phyloP scores from a whole-genome alignment of 2,888 invertebrate genomes.

The Cephus spinipes region DNA sequence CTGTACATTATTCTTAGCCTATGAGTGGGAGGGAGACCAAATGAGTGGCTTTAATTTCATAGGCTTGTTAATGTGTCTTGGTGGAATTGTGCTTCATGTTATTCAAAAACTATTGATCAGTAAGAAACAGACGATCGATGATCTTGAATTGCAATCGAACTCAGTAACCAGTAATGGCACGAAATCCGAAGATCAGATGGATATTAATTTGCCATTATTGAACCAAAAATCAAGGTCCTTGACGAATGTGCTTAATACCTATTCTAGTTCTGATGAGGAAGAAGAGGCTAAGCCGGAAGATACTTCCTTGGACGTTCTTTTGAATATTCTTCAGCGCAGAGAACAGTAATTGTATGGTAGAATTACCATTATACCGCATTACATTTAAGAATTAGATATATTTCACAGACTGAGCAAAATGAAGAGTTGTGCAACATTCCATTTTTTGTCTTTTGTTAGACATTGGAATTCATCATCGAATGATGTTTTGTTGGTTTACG shows the following conservation, averaged over 20 bases:
- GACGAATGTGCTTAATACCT: conserved; percentile 60
- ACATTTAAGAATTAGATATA: not conserved
- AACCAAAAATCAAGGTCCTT: conserved; percentile 61
- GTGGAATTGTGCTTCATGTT: conserved; percentile 89
- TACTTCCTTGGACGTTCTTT: conserved; percentile 68
- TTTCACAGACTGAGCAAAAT: not conserved
- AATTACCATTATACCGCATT: not conserved
- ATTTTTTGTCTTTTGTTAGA: not conserved
- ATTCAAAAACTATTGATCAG: conserved; percentile 73
- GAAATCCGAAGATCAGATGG: conserved; percentile 50
- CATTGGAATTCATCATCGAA: not conserved
- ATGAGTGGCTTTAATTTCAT: conserved; percentile 85
- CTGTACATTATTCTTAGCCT: conserved; percentile 89
- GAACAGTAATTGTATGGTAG: conserved; percentile 39
- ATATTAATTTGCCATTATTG: conserved; percentile 58
- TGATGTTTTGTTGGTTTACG: not conserved
- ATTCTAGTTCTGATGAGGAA: conserved; percentile 62
- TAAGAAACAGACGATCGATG: conserved; percentile 47
- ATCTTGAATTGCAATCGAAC: conserved; percentile 57
- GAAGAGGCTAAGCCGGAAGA: conserved; percentile 59
- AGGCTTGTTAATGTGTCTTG: conserved; percentile 88
- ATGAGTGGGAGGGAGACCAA: conserved; percentile 87
- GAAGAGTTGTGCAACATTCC: not conserved
- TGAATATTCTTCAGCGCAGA: conserved; percentile 67
- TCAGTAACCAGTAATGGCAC: conserved; percentile 43